Base-by-base conservation (phyloP, 2,888 invertebrate genomes). In the Ditylenchus weischeri region DNA sequence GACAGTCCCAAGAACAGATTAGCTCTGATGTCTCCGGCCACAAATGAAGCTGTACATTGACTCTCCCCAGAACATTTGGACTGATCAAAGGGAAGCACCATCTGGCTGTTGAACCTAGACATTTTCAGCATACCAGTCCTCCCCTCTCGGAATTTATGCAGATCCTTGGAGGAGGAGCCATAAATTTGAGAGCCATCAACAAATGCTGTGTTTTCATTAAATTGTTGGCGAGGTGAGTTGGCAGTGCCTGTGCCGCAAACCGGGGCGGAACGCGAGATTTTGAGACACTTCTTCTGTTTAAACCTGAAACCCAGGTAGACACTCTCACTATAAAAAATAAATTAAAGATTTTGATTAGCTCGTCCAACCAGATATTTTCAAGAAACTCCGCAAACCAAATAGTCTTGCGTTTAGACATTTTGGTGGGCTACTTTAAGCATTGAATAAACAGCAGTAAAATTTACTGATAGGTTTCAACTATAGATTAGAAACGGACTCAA, bases 141-240 rank as follows among this genome's bases (percentile, higher is more conserved):
- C 2, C 81, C 82, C 57, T 82, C 79, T 59, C 81, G 74, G 72
- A 82, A 81, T 63, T 80, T 81, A 74, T 74, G 76, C 57, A 79
- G 69, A 70, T 82, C 82, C 47, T 73, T 68, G 13, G 71, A 70
- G 13, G 76, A 90, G 82, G 90, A 95, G 6, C 96, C 96, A 83
- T 98, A 98, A 0, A 98, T 90, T 86, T 93, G 92, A 18, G 94
- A 94, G 19, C 72, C 95, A 84, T 98, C 94, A 69, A 99, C 90
- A 83, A 88, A 98, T 0, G 94, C 90, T 6, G 98, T 96, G 68
- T 83, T 83, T 71, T 83, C 82, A 76, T 86, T 86, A 19, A 86
- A 76, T 86, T 98, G 98, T 84, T 98, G 93, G 63, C 98, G 87
- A 3, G 91, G 91, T 78, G 91, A 90, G 38, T 93, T 87, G 29